These are phyloP conservation scores for Campylomormyrus numenius DNA, from an alignment of 2,113 vertebrate genomes.

Conservation along the genomic window DNA sequence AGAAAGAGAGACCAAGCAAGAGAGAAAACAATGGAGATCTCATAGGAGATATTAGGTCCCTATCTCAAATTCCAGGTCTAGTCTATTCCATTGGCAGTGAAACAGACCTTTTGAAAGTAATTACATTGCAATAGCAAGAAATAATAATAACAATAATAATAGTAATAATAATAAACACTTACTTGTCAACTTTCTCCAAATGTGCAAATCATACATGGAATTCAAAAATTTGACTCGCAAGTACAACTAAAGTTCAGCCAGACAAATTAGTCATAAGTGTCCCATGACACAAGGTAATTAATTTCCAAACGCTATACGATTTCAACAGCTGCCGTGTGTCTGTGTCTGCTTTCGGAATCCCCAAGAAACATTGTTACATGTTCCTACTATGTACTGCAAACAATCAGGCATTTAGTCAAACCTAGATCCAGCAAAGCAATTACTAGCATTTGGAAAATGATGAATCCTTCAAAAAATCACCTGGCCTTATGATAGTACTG, in stretches of 20 bases:
- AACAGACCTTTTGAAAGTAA: slow-evolving; percentile 40
- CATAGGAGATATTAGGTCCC: slow-evolving; percentile 28
- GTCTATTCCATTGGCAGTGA: slow-evolving; percentile 33
- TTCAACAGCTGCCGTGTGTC: background rate
- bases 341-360: background rate
- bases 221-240: slow-evolving; percentile 43
- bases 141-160: slow-evolving; percentile 14
- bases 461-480: background rate
- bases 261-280: slow-evolving; percentile 29
- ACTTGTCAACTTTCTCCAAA: slow-evolving; percentile 45
- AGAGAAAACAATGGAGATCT: slow-evolving; percentile 9
- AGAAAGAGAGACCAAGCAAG: slow-evolving; percentile 20
- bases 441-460: background rate
- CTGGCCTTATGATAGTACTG: background rate
- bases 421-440: background rate
- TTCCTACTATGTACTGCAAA: background rate
- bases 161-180: slow-evolving; percentile 42
- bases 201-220: slow-evolving; percentile 29
- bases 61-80: slow-evolving; percentile 26
- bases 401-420: background rate
- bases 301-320: background rate
- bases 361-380: background rate
- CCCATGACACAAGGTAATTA: background rate
- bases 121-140: slow-evolving; percentile 39
- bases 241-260: slow-evolving; percentile 45